Percentiles rank a stretch among this genome's conserved stretches.
These are phyloP conservation scores for Mesorhabditis sp. DNA, from an alignment of 2,888 invertebrate species.

Conservation along the genomic window DNA sequence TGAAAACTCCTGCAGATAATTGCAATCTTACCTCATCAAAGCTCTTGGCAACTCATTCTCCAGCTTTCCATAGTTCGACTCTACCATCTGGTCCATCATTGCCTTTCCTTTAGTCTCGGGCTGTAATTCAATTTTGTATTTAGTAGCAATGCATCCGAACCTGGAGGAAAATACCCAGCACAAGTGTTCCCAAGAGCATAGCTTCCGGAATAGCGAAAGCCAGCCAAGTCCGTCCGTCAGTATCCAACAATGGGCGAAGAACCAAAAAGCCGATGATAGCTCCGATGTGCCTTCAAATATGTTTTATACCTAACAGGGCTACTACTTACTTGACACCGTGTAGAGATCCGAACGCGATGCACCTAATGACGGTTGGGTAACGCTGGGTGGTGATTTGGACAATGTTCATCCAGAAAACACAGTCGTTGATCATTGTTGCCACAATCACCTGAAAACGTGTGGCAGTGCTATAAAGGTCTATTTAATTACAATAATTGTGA, in stretches of 20 bases:
- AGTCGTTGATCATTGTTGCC: conserved; percentile 49
- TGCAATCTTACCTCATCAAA: conserved; percentile 32
- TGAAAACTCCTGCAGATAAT: background rate
- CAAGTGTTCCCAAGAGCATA: conserved; percentile 39
- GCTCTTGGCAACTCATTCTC: conserved; percentile 47
- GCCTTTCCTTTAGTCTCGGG: conserved; percentile 17
- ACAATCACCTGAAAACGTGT: conserved; percentile 39
- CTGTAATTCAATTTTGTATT: conserved; percentile 12
- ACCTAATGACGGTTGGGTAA: conserved; percentile 54
- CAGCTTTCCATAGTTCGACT: conserved; percentile 43
- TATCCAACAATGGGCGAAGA: conserved; percentile 41
- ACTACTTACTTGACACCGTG: conserved; percentile 38
- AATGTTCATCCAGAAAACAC: conserved; percentile 53
- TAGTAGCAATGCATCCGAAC: conserved; percentile 34
- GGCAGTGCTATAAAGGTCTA: conserved; percentile 17
- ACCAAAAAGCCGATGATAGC: conserved; percentile 44
- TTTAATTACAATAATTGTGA: conserved; percentile 4
- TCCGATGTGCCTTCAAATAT: conserved; percentile 42
- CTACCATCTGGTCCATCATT: conserved; percentile 52
- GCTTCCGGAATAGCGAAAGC: conserved; percentile 48
- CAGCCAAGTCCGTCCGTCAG: conserved; percentile 27
- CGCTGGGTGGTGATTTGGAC: conserved; percentile 48
- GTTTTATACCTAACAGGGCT: background rate
- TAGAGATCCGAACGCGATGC: conserved; percentile 51
- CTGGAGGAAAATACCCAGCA: conserved; percentile 48